Conservation (phyloP, 2,888 invertebrate genomes). For the Caenorhabditis drosophilae region DNA sequence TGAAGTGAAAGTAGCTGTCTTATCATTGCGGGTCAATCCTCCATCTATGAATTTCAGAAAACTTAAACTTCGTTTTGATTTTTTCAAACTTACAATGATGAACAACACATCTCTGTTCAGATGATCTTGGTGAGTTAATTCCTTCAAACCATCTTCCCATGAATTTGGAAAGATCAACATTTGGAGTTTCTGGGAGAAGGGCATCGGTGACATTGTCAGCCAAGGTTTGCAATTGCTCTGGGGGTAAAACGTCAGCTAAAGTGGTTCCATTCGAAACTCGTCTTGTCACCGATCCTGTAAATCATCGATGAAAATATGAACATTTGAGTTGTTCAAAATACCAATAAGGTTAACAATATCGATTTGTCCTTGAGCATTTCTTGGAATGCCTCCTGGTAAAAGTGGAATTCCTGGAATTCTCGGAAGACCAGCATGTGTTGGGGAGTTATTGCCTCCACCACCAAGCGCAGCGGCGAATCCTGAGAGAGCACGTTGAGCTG, state of each 20-base stretch:
- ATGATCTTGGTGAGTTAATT: conserved; percentile 66
- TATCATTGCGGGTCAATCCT: conserved; percentile 69
- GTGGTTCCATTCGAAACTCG: conserved; percentile 69
- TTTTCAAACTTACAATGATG: conserved; percentile 64
- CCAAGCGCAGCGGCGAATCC: conserved; percentile 79
- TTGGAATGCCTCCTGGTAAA: conserved; percentile 67
- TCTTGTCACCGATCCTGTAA: conserved; percentile 65
- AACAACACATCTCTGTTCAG: conserved; percentile 69
- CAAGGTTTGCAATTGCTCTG: conserved; percentile 68
- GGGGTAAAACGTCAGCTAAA: conserved; percentile 68
- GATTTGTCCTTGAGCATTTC: conserved; percentile 68
- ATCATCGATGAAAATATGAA: background rate
- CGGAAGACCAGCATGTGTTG: conserved; percentile 67
- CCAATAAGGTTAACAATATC: conserved; percentile 68
- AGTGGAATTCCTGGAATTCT: conserved; percentile 68
- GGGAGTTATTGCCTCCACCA: conserved; percentile 75
- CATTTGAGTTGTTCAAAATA: conserved; percentile 18
- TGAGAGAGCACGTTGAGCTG: conserved; percentile 71
- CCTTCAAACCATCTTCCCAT: conserved; percentile 69
- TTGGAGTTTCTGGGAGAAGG: conserved; percentile 66
- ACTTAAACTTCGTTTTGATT: background rate
- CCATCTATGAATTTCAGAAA: conserved; percentile 59
- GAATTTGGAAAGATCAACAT: conserved; percentile 67
- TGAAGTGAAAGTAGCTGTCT: conserved; percentile 69
- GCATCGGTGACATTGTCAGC: conserved; percentile 69